These are phyloP conservation scores for Hydractinia echinata DNA, from an alignment of 30 jellyfish, hydroid and myxozoan species.

Conservation along the genomic window DNA sequence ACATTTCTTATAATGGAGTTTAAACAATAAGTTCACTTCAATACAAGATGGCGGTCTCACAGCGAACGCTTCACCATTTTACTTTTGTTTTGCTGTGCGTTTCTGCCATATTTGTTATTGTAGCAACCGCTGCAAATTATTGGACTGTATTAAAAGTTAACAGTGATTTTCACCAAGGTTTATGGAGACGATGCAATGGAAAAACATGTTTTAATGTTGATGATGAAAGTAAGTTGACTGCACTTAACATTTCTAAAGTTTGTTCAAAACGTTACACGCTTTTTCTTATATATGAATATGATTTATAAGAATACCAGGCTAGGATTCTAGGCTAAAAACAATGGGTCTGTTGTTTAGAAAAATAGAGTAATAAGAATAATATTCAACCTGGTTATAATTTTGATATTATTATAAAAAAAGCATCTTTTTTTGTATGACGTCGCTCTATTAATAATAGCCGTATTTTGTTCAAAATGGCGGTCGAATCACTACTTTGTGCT, in stretches of 20 bases:
- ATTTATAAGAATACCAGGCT: neutral
- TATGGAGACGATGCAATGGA: neutral
- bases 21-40: too few relatives aligned
- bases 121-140: neutral
- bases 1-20: too few relatives aligned
- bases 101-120: neutral
- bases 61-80: neutral
- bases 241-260: neutral
- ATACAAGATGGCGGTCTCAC: neutral
- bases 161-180: neutral
- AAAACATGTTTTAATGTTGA: conserved; percentile 8
- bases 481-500: too few relatives aligned
- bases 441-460: too few relatives aligned
- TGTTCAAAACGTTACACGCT: neutral
- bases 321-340: neutral
- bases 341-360: too few relatives aligned
- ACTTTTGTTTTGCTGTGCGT: neutral
- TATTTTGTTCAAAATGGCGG: too few relatives aligned
- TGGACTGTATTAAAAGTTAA: neutral
- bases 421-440: too few relatives aligned
- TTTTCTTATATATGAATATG: neutral
- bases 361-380: too few relatives aligned
- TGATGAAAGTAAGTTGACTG: neutral
- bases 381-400: too few relatives aligned
- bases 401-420: too few relatives aligned